Evolutionary conservation across 2,888 invertebrate species (phyloP).

Genomic region (Chaetoderma sp.): DNA sequence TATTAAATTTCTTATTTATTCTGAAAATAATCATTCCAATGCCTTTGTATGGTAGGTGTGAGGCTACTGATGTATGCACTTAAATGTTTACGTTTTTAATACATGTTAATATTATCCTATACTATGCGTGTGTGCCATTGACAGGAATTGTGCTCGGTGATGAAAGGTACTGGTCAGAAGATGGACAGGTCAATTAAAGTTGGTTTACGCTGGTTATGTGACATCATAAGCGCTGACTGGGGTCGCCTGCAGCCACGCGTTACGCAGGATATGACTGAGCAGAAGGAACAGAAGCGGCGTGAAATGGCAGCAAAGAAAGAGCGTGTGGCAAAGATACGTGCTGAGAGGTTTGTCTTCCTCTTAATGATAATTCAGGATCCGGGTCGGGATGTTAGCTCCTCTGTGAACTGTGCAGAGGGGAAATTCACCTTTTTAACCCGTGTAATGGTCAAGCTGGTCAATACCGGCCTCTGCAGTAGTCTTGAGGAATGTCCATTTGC

Average conservation of each 20-base stretch:
- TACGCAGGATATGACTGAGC: constrained; percentile 74
- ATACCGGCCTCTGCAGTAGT: too few species aligned
- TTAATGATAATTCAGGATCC: not conserved
- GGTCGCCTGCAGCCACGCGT: constrained; percentile 77
- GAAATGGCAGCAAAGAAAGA: constrained; percentile 71
- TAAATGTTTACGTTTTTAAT: too few species aligned
- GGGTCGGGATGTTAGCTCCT: not conserved
- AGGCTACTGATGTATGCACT: too few species aligned
- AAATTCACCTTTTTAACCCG: too few species aligned
- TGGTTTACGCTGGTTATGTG: constrained; percentile 77
- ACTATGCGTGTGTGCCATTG: too few species aligned
- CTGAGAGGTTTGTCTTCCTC: constrained; percentile 53
- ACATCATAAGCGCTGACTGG: constrained; percentile 78
- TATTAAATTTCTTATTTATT: too few species aligned
- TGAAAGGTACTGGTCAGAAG: constrained; percentile 71
- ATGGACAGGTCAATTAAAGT: constrained; percentile 76
- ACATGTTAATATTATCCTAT: too few species aligned
- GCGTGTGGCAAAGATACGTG: constrained; percentile 68
- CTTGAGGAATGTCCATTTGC: too few species aligned
- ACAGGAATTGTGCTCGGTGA: constrained; percentile 73
- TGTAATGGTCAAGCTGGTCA: too few species aligned
- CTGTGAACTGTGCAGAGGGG: too few species aligned
- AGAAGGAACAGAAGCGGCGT: constrained; percentile 71
- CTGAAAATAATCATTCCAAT: too few species aligned
- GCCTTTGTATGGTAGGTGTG: too few species aligned